Base-by-base conservation (phyloP, 2,113 vertebrate genomes). In the Chionomys nivalis region DNA sequence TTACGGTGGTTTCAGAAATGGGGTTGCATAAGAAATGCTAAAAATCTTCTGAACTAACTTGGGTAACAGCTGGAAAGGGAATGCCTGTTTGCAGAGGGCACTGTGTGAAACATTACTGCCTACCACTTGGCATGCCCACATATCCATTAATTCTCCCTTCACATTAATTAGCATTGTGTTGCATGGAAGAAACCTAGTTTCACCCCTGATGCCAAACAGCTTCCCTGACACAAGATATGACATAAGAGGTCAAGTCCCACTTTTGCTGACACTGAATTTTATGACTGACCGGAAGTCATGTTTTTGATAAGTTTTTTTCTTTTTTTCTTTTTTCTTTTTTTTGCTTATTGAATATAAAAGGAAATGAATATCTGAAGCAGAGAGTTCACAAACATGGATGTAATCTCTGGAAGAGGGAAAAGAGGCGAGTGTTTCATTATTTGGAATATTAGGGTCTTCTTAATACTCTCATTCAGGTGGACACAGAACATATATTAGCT, bases 21-120 rank as follows among this genome's bases (percentile, higher is more conserved):
- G 63, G 92, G 83, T 95, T 96, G 68, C 90, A 90, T 4, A 95
- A 85, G 28, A 96, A 87, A 96, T 92, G 58, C 10, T 97, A 91
- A 92, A 92, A 79, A 82, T 47, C 85, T 89, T 85, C 55, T 90
- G 94, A 42, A 97, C 90, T 72, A 91, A 79, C 42, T 75, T 36
- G 58, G 58, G 79, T 39, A 75, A 23, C 77, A 86, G 6, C 1
- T 1, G 65, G 12, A 91, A 97, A 92, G 95, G 31, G 90, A 16
- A 33, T n/a, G 36, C 10, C 85, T 79, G n/a, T 77, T 49, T 0
- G 47, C 85, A 31, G 86, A 83, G 42, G 36, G 1, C 5, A 3
- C n/a, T n/a, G 1, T 73, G 16, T 58, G 88, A 81, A 61, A 89
- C 70, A 31, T 88, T 89, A 70, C 21, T 55, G 26, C 33, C 85